phyloP scores from a whole-genome alignment of 2,888 invertebrate species.

The Chelonus formosanus region DNA sequence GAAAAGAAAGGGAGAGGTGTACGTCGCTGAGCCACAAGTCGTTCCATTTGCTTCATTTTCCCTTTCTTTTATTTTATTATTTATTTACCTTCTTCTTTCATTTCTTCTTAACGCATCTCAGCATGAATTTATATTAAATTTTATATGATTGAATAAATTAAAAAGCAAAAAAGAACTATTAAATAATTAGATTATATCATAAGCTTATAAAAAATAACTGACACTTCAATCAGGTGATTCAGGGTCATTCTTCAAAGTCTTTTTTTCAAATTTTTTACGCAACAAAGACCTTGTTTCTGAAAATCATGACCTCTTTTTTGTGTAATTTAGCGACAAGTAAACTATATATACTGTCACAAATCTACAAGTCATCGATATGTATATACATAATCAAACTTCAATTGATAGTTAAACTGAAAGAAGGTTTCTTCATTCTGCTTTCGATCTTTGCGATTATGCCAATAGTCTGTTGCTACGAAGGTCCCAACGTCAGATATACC shows the following conservation, averaged over 20 bases:
- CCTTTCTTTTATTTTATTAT: constrained; percentile 28
- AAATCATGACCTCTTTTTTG: constrained; percentile 29
- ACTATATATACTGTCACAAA: neutral
- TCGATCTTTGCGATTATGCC: constrained; percentile 6
- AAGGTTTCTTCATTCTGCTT: too few species aligned
- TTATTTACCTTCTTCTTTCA: neutral
- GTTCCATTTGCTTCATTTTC: constrained; percentile 28
- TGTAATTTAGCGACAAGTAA: constrained; percentile 24
- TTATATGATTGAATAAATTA: too few species aligned
- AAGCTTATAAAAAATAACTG: too few species aligned
- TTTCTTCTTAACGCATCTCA: neutral
- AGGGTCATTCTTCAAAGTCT: neutral
- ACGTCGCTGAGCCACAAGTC: neutral
- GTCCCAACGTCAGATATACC: constrained; percentile 29
- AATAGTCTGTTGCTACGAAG: constrained; percentile 36
- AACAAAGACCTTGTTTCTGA: constrained; percentile 17
- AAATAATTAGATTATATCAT: too few species aligned
- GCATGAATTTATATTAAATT: too few species aligned
- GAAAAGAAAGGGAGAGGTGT: constrained; percentile 31
- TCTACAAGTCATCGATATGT: neutral
- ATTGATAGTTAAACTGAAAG: neutral
- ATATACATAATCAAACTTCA: constrained; percentile 3
- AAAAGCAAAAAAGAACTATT: too few species aligned
- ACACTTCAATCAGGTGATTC: neutral
- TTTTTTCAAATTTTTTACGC: constrained; percentile 6